Percentiles rank a stretch among this genome's conserved stretches.
These are phyloP conservation scores for Procambarus clarkii DNA, from an alignment of 1,140 invertebrate genomes.

Conservation along the genomic window DNA sequence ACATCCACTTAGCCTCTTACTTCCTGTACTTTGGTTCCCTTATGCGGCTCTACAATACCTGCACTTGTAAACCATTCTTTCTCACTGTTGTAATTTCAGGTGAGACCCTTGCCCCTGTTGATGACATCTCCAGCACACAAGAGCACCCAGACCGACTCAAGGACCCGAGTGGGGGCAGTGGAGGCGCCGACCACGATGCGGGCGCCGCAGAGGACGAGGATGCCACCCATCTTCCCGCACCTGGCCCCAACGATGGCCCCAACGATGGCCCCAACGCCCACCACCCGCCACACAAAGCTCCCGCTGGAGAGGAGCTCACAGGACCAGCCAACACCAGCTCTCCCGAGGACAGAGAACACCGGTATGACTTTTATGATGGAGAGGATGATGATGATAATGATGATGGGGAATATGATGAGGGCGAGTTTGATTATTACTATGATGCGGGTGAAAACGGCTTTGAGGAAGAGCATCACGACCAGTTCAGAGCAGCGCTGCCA, in stretches of 20 bases:
- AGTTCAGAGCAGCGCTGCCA: not conserved
- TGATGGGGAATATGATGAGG: not conserved
- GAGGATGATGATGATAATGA: not conserved
- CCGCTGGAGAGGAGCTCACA: not conserved
- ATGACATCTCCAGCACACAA: not conserved
- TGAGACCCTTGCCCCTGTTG: not conserved
- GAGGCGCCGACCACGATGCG: not conserved
- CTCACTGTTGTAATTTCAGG: not conserved
- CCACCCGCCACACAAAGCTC: not conserved
- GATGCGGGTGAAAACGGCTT: not conserved
- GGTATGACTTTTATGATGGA: not conserved
- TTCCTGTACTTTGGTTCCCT: no score
- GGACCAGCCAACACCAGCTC: not conserved
- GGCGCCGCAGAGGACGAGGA: not conserved
- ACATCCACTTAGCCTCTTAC: no score
- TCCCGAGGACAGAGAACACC: not conserved
- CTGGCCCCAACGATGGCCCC: no score
- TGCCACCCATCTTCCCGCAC: no score
- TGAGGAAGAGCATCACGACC: not conserved
- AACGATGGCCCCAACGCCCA: not conserved
- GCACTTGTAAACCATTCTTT: no score
- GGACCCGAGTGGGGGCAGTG: no score
- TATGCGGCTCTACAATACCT: no score
- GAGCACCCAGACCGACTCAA: not conserved
- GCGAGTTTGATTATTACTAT: constrained; percentile 34